A percentile compares a stretch with the other conserved stretches of the same genome.
Conservation (phyloP, 2,888 invertebrate genomes). For the Idaea biselata region DNA sequence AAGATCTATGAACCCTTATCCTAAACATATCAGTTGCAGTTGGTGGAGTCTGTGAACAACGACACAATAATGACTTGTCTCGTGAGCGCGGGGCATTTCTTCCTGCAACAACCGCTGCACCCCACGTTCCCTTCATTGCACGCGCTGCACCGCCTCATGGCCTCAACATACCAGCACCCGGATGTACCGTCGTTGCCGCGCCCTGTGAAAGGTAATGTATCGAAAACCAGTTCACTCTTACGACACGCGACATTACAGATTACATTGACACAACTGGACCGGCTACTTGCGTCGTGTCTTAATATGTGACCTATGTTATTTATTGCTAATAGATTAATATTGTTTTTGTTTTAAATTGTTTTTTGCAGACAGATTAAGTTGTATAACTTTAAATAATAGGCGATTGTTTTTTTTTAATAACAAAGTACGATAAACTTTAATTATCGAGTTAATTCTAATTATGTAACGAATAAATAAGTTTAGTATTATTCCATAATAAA, state of each 20-base stretch:
- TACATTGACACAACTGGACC: slow-evolving; percentile 23
- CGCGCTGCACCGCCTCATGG: slow-evolving; percentile 90
- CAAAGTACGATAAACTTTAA: no score
- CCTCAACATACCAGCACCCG: slow-evolving; percentile 87
- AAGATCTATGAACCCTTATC: slow-evolving; percentile 38
- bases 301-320: slow-evolving; percentile 11
- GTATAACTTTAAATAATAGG: no score
- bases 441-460: no score
- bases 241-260: slow-evolving; percentile 15
- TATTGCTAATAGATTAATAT: slow-evolving; percentile 13
- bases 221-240: slow-evolving; percentile 25
- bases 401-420: no score
- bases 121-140: slow-evolving; percentile 93
- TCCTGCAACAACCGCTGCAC: slow-evolving; percentile 97
- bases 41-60: slow-evolving; percentile 95
- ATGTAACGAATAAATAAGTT: no score
- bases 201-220: slow-evolving; percentile 85
- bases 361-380: no score
- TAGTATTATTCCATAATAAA: neutral
- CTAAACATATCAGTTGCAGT: slow-evolving; percentile 78
- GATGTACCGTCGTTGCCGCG: slow-evolving; percentile 90
- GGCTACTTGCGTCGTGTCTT: slow-evolving; percentile 19
- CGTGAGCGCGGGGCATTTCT: slow-evolving; percentile 93
- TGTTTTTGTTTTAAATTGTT: slow-evolving; percentile 5
- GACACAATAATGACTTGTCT: slow-evolving; percentile 95